Base-by-base conservation (phyloP, 2,888 invertebrate species). In the Cyaniris semiargus region DNA sequence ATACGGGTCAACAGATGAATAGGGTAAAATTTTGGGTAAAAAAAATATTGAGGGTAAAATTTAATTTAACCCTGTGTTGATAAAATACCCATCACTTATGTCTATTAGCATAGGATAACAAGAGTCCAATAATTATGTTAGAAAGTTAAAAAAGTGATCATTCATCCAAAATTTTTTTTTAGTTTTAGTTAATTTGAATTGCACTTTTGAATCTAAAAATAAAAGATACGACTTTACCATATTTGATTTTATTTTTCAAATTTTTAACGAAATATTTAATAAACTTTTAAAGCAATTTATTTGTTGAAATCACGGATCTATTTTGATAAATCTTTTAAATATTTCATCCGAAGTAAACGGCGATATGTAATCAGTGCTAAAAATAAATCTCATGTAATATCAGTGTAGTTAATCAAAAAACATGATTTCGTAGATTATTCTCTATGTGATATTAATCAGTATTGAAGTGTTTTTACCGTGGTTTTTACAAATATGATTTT, bases 51-150 rank as follows among this genome's bases (percentile, higher is more conserved):
- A 23, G 53, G 48, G 18, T 21, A 66, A 72, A 77, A 76, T 76
- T 78, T 80, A 78, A 79, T 77, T 60, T 77, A 77, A 66, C 71
- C 77, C 60, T 48, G 27, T 18, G 27, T 74, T 78, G 77, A 76
- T 38, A 66, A 77, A 76, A 78, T 77, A 44, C 38, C 38, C 8
- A 31, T 23, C 13, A 60, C 13, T 66, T 27, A 66, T 0, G 15
- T 66, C 27, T 66, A 27, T 60, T 13, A 27, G 5, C 27, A 60
- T 60, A 60, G 8, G n/a, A 2, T 18, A 53, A 53, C 13, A 53
- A 18, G 53, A 44, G 10, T 44, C 13, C 0, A 44, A 44, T 13
- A 44, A 10, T 10, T 44, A 44, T 44, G 44, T 13, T 3, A 44
- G 3, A 44, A 44, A 44, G 44, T 44, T 13, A 44, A 44, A 44